Percentiles rank a stretch among this genome's conserved stretches.
phyloP scores from a whole-genome alignment of 37 sponge, comb jelly and placozoan genomes.

The Amphimedon queenslandica region DNA sequence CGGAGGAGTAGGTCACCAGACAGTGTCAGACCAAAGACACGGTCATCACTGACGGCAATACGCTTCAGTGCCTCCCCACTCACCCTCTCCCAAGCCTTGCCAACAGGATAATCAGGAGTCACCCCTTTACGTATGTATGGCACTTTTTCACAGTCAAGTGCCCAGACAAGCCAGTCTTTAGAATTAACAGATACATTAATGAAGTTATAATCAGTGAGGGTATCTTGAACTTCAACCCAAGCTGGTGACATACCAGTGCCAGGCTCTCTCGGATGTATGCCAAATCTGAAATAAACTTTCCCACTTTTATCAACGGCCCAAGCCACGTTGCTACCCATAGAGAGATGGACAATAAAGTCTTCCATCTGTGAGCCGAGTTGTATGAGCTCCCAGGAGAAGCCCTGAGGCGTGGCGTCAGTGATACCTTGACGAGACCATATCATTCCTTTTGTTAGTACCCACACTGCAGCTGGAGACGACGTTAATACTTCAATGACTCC shows the following conservation, averaged over 20 bases:
- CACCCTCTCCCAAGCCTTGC: conserved; percentile 67
- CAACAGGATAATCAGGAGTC: conserved; percentile 76
- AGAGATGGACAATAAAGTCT: conserved; percentile 21
- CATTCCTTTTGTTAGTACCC: conserved; percentile 48
- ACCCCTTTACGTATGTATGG: conserved; percentile 74
- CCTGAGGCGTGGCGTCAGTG: conserved; percentile 39
- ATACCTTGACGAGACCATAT: conserved; percentile 70
- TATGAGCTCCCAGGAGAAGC: conserved; percentile 67
- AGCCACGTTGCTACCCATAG: conserved; percentile 52
- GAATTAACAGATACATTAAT: conserved; percentile 52
- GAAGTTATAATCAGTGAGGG: conserved; percentile 16
- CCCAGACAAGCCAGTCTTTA: conserved; percentile 83
- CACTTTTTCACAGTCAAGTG: conserved; percentile 50
- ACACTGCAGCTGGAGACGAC: conserved; percentile 52
- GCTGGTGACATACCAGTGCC: conserved; percentile 75
- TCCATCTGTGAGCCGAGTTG: conserved; percentile 70
- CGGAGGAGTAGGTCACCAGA: conserved; percentile 63
- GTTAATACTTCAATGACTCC: conserved; percentile 22
- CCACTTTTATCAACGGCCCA: conserved; percentile 84
- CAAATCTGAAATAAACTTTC: conserved; percentile 73
- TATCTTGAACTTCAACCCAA: conserved; percentile 67
- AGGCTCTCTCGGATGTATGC: conserved; percentile 50
- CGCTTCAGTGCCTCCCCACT: conserved; percentile 51
- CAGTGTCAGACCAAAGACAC: conserved; percentile 65
- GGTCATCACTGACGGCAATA: conserved; percentile 39